Evolutionary conservation across 2,797 vertebrate species (phyloP).

Genomic region (Melanogrammus aeglefinus): DNA sequence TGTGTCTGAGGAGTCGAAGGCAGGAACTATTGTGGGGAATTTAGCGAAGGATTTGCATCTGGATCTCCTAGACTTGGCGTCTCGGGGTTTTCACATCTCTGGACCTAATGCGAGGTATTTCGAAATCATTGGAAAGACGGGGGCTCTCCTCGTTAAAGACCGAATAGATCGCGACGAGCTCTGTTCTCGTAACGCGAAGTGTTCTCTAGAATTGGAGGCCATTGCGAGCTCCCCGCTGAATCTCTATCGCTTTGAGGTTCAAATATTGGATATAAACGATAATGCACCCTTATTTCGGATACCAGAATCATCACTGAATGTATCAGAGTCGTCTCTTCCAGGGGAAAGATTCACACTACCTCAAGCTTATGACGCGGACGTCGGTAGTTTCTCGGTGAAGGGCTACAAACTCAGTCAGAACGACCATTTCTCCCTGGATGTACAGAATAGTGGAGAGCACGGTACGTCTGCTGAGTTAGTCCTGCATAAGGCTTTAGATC

Average conservation of each 20-base stretch:
- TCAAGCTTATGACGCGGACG: constrained; percentile 82
- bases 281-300: constrained; percentile 79
- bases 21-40: constrained; percentile 68
- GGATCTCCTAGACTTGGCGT: constrained; percentile 59
- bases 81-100: constrained; percentile 68
- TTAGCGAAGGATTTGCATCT: constrained; percentile 72
- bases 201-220: constrained; percentile 82
- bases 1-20: constrained; percentile 69
- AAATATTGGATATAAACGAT: constrained; percentile 86
- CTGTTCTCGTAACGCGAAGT: constrained; percentile 77
- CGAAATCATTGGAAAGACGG: constrained; percentile 77
- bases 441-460: constrained; percentile 78
- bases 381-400: constrained; percentile 80
- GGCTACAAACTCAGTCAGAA: constrained; percentile 82
- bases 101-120: constrained; percentile 74
- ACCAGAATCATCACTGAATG: constrained; percentile 74
- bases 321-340: constrained; percentile 77
- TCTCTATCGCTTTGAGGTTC: constrained; percentile 81
- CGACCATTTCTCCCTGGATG: constrained; percentile 82
- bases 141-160: constrained; percentile 79
- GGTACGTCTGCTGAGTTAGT: constrained; percentile 81
- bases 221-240: constrained; percentile 84
- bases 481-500: constrained; percentile 83
- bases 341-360: constrained; percentile 81
- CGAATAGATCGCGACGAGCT: constrained; percentile 84